These are phyloP conservation scores for Thymelicus sylvestris DNA, from an alignment of 2,888 invertebrate genomes.

Conservation along the genomic window DNA sequence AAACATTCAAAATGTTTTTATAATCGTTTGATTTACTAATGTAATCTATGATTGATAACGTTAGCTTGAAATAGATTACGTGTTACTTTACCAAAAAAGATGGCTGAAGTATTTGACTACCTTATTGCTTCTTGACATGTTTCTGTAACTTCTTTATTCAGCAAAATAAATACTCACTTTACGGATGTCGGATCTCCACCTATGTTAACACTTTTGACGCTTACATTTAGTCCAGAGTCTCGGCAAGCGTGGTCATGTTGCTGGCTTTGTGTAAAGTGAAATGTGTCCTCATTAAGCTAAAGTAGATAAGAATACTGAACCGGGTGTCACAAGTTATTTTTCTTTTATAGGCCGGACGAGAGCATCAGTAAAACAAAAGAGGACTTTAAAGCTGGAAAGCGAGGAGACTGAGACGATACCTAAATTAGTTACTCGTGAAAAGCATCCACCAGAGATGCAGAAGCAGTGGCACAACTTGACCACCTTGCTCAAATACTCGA, in stretches of 20 bases:
- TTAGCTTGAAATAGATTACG: no score
- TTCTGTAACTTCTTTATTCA: not conserved
- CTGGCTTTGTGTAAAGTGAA: not conserved
- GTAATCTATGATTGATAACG: no score
- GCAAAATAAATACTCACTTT: not conserved
- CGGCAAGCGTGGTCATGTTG: not conserved
- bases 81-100: no score
- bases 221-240: not conserved
- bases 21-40: not conserved
- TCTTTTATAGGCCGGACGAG: slow-evolving; percentile 80
- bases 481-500: slow-evolving; percentile 70
- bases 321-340: slow-evolving; percentile 74
- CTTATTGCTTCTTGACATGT: no score
- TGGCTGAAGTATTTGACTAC: no score
- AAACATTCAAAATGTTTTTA: not conserved
- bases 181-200: not conserved
- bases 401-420: slow-evolving; percentile 52
- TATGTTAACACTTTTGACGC: not conserved
- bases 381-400: slow-evolving; percentile 61
- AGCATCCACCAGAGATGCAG: slow-evolving; percentile 69
- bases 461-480: slow-evolving; percentile 78
- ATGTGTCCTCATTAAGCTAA: slow-evolving; percentile 9
- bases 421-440: slow-evolving; percentile 59
- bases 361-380: slow-evolving; percentile 69
- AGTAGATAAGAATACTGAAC: slow-evolving; percentile 29